A percentile compares a stretch with the other conserved stretches of the same genome.
phyloP scores from a whole-genome alignment of 2,888 invertebrate species.

The Temnothorax ravouxi region DNA sequence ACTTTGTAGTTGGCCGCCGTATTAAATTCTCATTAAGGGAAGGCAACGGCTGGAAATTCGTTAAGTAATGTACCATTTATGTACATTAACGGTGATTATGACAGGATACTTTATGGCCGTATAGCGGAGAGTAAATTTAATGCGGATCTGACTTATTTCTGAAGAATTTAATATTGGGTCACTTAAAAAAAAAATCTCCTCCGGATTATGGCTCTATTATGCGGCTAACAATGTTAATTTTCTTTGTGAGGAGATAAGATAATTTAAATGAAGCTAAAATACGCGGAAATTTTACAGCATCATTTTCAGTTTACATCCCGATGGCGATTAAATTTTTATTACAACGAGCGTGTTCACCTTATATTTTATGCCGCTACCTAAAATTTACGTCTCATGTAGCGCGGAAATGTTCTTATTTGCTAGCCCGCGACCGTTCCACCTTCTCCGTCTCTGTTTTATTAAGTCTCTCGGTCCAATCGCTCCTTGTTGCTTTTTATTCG shows the following conservation, averaged over 20 bases:
- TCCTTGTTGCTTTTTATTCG: conserved; percentile 17
- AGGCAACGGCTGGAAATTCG: not conserved
- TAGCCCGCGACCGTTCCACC: conserved; percentile 2
- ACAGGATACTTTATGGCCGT: not conserved
- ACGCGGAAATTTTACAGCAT: not conserved
- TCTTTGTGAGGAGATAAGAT: not conserved
- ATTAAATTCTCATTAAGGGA: conserved; percentile 10
- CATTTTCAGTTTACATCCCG: not conserved
- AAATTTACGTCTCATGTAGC: conserved; percentile 9
- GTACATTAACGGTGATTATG: conserved; percentile 8
- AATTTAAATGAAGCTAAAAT: not conserved
- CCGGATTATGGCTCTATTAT: not conserved
- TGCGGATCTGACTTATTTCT: not conserved
- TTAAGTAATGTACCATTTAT: conserved; percentile 15
- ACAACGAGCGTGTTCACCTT: not conserved
- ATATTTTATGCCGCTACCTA: not conserved
- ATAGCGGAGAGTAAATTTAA: not conserved
- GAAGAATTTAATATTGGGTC: conserved; percentile 10
- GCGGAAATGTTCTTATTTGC: conserved; percentile 18
- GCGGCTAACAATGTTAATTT: not conserved
- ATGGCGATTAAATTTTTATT: not conserved
- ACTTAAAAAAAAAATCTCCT: not conserved
- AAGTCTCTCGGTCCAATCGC: conserved; percentile 20
- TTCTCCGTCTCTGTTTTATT: not conserved
- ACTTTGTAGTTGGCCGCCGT: conserved; percentile 5